Evolutionary conservation across 2,797 vertebrate species (phyloP).

Genomic region (Australoheros facetus): DNA sequence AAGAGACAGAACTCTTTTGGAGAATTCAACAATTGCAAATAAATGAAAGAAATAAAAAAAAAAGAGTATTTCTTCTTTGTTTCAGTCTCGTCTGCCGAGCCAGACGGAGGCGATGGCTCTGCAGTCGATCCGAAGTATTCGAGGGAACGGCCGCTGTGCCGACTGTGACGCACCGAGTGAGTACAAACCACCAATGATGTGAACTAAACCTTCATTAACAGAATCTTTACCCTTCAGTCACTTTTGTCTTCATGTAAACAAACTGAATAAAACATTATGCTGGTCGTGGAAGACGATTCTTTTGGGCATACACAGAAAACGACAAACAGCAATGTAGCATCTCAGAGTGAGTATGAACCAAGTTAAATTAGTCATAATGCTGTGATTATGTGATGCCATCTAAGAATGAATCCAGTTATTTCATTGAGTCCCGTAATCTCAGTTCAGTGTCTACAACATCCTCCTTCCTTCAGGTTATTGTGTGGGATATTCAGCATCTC

Average conservation of each 20-base stretch:
- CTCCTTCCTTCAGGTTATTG: not conserved
- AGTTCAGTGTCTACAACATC: not conserved
- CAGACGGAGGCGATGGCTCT: constrained; percentile 95
- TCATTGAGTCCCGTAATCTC: not conserved
- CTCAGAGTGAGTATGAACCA: no score
- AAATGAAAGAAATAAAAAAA: not conserved
- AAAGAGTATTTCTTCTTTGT: not conserved
- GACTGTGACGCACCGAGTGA: constrained; percentile 94
- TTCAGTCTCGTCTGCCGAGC: constrained; percentile 92
- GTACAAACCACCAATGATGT: constrained; percentile 32
- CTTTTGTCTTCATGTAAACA: not conserved
- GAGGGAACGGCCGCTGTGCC: constrained; percentile 92
- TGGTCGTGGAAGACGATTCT: not conserved
- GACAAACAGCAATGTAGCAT: not conserved
- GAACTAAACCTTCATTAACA: not conserved
- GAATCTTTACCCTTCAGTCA: not conserved
- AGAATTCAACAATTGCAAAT: not conserved
- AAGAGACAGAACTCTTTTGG: not conserved
- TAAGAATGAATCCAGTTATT: not conserved
- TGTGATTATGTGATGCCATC: not conserved
- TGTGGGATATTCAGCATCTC: not conserved
- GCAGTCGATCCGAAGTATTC: constrained; percentile 89
- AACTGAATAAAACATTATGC: not conserved
- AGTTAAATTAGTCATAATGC: not conserved
- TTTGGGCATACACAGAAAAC: not conserved